phyloP scores from a whole-genome alignment of 2,797 vertebrate genomes.

The Microchirus variegatus region DNA sequence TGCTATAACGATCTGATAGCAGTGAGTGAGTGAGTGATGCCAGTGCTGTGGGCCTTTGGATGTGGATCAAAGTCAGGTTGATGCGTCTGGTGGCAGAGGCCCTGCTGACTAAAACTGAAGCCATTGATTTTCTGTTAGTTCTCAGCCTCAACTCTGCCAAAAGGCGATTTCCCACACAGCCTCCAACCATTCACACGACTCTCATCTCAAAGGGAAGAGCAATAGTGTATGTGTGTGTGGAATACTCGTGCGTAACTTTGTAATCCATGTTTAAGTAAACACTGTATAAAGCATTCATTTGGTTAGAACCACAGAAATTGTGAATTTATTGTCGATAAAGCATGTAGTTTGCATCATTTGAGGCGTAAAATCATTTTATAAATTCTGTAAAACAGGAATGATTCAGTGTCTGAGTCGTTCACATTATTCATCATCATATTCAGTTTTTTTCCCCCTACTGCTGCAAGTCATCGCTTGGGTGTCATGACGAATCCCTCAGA shows the following conservation, averaged over 20 bases:
- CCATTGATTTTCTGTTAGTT: constrained; percentile 70
- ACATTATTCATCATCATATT: constrained; percentile 27
- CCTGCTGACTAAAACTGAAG: constrained; percentile 52
- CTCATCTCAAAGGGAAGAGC: constrained; percentile 18
- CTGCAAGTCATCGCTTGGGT: constrained; percentile 21
- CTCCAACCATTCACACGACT: constrained; percentile 38
- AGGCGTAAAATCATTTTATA: constrained; percentile 2
- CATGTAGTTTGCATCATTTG: neutral
- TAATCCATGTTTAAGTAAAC: constrained; percentile 4
- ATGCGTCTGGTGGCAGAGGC: constrained; percentile 48
- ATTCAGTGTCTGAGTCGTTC: constrained; percentile 22
- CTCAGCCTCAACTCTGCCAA: constrained; percentile 52
- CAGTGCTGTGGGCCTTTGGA: constrained; percentile 45
- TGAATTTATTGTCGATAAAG: neutral
- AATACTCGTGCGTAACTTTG: neutral
- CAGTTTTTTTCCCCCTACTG: constrained; percentile 23
- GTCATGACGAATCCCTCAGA: constrained; percentile 25
- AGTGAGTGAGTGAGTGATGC: constrained; percentile 29
- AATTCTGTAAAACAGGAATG: constrained; percentile 4
- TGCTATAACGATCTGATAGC: constrained; percentile 35
- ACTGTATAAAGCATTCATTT: neutral
- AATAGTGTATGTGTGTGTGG: constrained; percentile 8
- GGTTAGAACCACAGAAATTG: neutral
- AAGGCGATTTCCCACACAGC: constrained; percentile 53
- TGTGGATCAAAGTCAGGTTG: constrained; percentile 65